A percentile compares a stretch with the other conserved stretches of the same genome.
These are phyloP conservation scores for Diachasmimorpha longicaudata DNA, from an alignment of 1,140 invertebrate species.

Conservation along the genomic window DNA sequence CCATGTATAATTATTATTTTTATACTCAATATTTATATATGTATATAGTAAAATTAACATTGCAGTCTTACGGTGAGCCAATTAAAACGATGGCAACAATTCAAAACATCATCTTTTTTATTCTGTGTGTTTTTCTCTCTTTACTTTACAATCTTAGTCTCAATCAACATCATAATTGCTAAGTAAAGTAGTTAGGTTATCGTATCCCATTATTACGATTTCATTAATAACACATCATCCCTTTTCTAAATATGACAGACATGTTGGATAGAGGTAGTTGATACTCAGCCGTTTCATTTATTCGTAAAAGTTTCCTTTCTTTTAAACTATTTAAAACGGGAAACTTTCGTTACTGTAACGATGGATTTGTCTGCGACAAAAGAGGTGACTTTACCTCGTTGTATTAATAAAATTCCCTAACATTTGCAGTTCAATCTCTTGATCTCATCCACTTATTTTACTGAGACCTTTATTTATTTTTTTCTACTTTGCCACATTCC, in stretches of 20 bases:
- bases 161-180: constrained; percentile 27
- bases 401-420: neutral
- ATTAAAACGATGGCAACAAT: constrained; percentile 39
- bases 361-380: neutral
- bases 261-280: constrained; percentile 11
- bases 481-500: neutral
- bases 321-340: neutral
- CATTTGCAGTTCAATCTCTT: no score
- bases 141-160: constrained; percentile 25
- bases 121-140: neutral
- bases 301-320: neutral
- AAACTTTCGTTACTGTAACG: neutral
- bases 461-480: no score
- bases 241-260: neutral
- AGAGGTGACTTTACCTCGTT: neutral
- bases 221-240: constrained; percentile 1
- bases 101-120: constrained; percentile 18
- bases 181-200: constrained; percentile 17
- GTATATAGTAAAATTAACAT: constrained; percentile 41
- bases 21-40: constrained; percentile 28
- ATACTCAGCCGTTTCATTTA: neutral
- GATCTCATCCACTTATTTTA: neutral
- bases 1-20: constrained; percentile 4
- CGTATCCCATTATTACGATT: neutral
- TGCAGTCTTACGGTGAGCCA: constrained; percentile 44